Conservation (phyloP, 2,888 invertebrate species). For the Siphlonurus alternatus region DNA sequence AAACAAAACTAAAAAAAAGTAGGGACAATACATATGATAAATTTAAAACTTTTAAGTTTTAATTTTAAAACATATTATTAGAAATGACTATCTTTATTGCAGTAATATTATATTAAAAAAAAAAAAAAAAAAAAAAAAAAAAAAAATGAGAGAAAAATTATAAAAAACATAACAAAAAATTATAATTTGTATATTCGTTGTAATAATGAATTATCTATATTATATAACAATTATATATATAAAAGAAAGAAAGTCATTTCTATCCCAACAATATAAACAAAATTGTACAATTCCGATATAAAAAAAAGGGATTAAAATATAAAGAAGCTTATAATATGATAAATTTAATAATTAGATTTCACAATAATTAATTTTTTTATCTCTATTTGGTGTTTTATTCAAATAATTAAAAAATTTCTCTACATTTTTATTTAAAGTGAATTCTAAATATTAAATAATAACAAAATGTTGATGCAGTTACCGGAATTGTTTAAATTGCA, state of each 20-base stretch:
- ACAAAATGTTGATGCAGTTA: too few species aligned
- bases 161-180: not conserved
- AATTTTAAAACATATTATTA: too few species aligned
- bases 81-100: not conserved
- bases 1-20: not conserved
- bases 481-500: too few species aligned
- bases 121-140: constrained; percentile 1
- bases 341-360: too few species aligned
- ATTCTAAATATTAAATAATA: too few species aligned
- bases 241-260: not conserved
- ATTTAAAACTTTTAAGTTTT: not conserved
- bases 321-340: constrained; percentile 5
- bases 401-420: too few species aligned
- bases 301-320: not conserved
- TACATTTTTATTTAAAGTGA: too few species aligned
- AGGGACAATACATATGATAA: not conserved
- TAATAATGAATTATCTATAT: not conserved
- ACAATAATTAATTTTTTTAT: too few species aligned
- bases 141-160: not conserved
- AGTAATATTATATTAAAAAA: not conserved
- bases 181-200: not conserved
- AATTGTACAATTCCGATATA: not conserved
- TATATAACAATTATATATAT: not conserved
- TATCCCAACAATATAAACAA: not conserved
- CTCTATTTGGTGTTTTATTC: too few species aligned